Evolutionary conservation across 2,113 vertebrate species (phyloP), one percentile per base, ranked within the genome.

Genomic region (Deroptyus accipitrinus): DNA sequence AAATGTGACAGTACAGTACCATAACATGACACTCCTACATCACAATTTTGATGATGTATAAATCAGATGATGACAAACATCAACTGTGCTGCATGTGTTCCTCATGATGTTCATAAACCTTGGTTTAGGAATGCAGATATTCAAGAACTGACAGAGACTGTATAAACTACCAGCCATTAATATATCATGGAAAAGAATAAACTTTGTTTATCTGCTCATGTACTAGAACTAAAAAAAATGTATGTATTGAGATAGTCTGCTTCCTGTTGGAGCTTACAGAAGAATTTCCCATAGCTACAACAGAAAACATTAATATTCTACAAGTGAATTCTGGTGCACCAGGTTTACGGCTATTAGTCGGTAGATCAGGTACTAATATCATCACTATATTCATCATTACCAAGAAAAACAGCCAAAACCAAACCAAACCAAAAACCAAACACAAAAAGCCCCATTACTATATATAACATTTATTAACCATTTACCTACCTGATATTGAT

Each of bases 21-120:
- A 61, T 78, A 95, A 93, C 88, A 96, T 93, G 90, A 94, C 94
- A 95, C 70, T 95, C 72, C 64, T 94, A 80, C 85, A 83, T 80
- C 57, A 62, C 70, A 54, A 80, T 91, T 96, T 95, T 78, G 93
- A 70, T 88, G 92, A 88, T 74, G 46, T 90, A 88, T 39, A 91
- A 75, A 92, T 73, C 68, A 88, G 92, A 95, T 83, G 51, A 94
- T 90, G 84, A 92, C 85, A 94, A 96, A 96, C 90, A 96, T 93
- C 90, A 93, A 62, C 82, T 83, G 78, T 87, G 73, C 39, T 83
- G 41, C 93, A 86, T 80, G 79, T 93, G 90, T 85, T 95, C 31
- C 20, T 90, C 91, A 78, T 88, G 73, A 91, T 94, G 72, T 81
- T 92, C 80, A 55, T 81, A 96, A 94, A 85, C 62, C 66, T 94